Evolutionary conservation across 2,888 invertebrate species (phyloP).

Genomic region (Thera britannica): DNA sequence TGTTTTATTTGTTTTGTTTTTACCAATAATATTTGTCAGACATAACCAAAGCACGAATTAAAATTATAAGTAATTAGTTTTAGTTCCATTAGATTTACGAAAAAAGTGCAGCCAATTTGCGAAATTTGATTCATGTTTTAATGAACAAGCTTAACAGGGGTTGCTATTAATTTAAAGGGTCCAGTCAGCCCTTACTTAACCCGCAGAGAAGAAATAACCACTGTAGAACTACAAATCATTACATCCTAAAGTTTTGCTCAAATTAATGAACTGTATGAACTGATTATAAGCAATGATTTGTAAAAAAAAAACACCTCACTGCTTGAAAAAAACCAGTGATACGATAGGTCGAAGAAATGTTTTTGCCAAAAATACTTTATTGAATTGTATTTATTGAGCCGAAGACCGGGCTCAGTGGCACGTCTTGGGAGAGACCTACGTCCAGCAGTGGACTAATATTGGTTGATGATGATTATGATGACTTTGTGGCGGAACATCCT

Average conservation of each 20-base stretch:
- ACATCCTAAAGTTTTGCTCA: background rate
- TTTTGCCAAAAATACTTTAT: too few relatives aligned
- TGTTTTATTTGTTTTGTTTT: background rate
- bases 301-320: too few relatives aligned
- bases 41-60: background rate
- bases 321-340: too few relatives aligned
- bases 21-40: background rate
- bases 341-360: too few relatives aligned
- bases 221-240: background rate
- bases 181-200: constrained; percentile 11
- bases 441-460: too few relatives aligned
- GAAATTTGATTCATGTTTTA: constrained; percentile 28
- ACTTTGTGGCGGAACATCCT: too few relatives aligned
- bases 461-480: too few relatives aligned
- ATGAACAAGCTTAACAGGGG: constrained; percentile 26
- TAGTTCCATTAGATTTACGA: background rate
- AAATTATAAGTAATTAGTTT: constrained; percentile 1
- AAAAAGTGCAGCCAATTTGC: constrained; percentile 24
- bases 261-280: background rate
- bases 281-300: too few relatives aligned
- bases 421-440: too few relatives aligned
- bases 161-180: constrained; percentile 27
- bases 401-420: too few relatives aligned
- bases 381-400: too few relatives aligned
- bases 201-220: constrained; percentile 1